A percentile compares a stretch with the other conserved stretches of the same genome.
These are phyloP conservation scores for Julus scandinavius DNA, from an alignment of 2,888 invertebrate genomes.

Conservation along the genomic window DNA sequence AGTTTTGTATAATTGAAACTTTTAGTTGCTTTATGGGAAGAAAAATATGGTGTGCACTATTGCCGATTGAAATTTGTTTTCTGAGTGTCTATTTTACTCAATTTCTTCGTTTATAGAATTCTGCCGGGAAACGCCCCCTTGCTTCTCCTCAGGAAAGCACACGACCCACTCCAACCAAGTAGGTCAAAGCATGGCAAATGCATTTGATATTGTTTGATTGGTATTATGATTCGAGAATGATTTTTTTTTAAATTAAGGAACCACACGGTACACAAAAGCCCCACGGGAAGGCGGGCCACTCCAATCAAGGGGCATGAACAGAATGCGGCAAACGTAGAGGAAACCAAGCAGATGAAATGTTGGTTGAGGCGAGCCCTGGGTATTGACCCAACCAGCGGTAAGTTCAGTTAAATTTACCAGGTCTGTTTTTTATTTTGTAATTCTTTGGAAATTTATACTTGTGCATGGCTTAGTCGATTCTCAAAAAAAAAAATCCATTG, in stretches of 20 bases:
- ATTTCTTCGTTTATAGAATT: neutral
- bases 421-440: too few species aligned
- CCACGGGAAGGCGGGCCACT: neutral
- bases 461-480: too few species aligned
- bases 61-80: too few species aligned
- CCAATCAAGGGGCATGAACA: neutral
- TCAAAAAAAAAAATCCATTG: too few species aligned
- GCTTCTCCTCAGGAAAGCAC: neutral
- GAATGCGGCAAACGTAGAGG: neutral
- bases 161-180: conserved; percentile 4
- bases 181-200: neutral
- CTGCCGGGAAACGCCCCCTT: neutral
- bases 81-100: too few species aligned
- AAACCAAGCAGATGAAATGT: conserved; percentile 3
- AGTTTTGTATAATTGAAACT: too few species aligned
- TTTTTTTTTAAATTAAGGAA: neutral
- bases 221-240: too few species aligned
- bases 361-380: neutral
- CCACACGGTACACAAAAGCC: neutral
- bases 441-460: too few species aligned
- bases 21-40: too few species aligned
- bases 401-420: neutral
- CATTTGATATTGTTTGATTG: neutral
- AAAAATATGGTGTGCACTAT: too few species aligned
- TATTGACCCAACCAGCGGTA: neutral